These are phyloP conservation scores for Delichon dasypus DNA, from an alignment of 2,797 vertebrate genomes.

Conservation along the genomic window DNA sequence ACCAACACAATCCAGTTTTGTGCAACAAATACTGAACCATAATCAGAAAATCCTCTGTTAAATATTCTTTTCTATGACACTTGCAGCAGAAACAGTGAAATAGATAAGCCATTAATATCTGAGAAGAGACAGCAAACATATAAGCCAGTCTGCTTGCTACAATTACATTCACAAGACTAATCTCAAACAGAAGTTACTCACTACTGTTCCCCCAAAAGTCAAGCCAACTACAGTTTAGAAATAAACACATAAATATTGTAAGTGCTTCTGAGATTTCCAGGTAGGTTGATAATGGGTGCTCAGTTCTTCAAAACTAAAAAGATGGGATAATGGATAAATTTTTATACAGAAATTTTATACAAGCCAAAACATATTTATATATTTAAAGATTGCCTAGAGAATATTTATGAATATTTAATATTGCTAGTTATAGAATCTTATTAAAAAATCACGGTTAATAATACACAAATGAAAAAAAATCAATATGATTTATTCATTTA, in stretches of 20 bases:
- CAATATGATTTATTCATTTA: not conserved
- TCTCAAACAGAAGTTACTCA: not conserved
- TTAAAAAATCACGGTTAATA: not conserved
- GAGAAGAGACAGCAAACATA: not conserved
- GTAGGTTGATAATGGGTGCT: not conserved
- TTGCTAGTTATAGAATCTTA: not conserved
- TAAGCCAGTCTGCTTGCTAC: not conserved
- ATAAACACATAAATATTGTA: not conserved
- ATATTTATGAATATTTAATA: not conserved
- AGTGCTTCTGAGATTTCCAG: not conserved
- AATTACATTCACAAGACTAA: not conserved
- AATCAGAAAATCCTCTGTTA: not conserved
- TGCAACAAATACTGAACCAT: not conserved
- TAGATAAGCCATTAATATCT: not conserved
- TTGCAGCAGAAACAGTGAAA: not conserved
- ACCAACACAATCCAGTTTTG: not conserved
- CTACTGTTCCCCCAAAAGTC: not conserved
- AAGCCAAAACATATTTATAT: not conserved
- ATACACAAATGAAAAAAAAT: not conserved
- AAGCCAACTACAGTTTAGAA: not conserved
- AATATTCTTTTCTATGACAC: not conserved
- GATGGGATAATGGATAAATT: not conserved
- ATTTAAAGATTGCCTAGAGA: not conserved
- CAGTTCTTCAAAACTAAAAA: not conserved
- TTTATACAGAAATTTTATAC: not conserved